Base-by-base conservation (phyloP, 2,797 vertebrate species). In the Coluber constrictor region DNA sequence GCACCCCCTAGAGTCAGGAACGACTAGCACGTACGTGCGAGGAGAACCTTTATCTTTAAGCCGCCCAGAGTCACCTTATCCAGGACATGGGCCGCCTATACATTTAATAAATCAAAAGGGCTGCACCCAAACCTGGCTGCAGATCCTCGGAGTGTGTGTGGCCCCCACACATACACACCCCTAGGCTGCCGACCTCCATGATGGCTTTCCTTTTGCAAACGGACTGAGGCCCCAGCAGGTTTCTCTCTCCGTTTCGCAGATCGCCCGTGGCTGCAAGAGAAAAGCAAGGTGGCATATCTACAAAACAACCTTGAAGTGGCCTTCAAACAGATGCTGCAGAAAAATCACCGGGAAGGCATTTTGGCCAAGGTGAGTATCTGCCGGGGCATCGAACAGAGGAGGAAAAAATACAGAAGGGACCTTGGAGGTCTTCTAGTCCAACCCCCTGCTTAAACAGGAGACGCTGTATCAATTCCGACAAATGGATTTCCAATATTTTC, bases 241-340 rank as follows among this genome's bases (percentile, higher is more conserved):
- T 57, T 13, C 25, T 4, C 90, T 4, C 54, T 15, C 70, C 3
- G 74, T 2, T 94, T 70, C 95, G 86, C 96, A 99, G 99, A 97
- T 93, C 98, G 98, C 1, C 98, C 98, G 0, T 98, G 98, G 96
- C 98, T 99, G 95, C 99, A 99, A 94, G 98, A 99, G 88, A 98
- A 97, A 94, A 96, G 96, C 63, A 98, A 97, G 94, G 99, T 99
- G 90, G 98, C 98, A 4, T 97, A 97, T 92, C 97, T 99, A 32
- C 98, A 98, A 91, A 98, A 96, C 93, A 98, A 96, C 3, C 94
- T 99, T 94, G 98, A 99, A 70, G 94, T 97, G n/a, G 98, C 98
- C 51, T 98, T 99, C 93, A 97, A 95, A 86, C 98, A 98, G 86
- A 98, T 99, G 95, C 96, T 99, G 90, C 98, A 96, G 95, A 97